A percentile compares a stretch with the other conserved stretches of the same genome.
phyloP scores from a whole-genome alignment of 2,797 vertebrate genomes.

The Yasuhikotakia modesta region DNA sequence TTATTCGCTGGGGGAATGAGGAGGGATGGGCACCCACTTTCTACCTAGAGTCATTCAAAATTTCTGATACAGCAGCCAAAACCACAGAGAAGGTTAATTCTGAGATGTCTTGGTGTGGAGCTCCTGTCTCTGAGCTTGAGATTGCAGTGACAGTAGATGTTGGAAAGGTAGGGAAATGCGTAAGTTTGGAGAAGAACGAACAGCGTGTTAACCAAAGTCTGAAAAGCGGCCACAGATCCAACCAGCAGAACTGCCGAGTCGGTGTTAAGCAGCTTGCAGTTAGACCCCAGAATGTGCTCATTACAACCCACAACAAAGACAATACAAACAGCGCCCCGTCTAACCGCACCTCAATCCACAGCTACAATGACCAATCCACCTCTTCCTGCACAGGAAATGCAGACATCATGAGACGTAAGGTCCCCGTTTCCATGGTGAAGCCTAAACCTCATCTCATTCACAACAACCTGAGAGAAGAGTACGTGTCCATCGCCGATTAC shows the following conservation, averaged over 20 bases:
- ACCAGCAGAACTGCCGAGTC: constrained; percentile 83
- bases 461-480: constrained; percentile 93
- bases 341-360: not conserved
- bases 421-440: constrained; percentile 89
- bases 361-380: constrained; percentile 30
- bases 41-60: constrained; percentile 83
- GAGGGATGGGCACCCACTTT: constrained; percentile 97
- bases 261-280: constrained; percentile 31
- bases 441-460: constrained; percentile 95
- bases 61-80: constrained; percentile 64
- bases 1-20: constrained; percentile 81
- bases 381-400: constrained; percentile 20
- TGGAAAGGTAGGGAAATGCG: constrained; percentile 76
- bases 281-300: constrained; percentile 77
- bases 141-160: constrained; percentile 25
- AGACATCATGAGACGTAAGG: constrained; percentile 62
- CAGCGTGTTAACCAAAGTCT: constrained; percentile 79
- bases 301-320: constrained; percentile 83
- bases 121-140: constrained; percentile 44
- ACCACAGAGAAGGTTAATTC: constrained; percentile 65
- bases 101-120: constrained; percentile 65
- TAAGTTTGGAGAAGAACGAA: constrained; percentile 92
- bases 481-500: constrained; percentile 94
- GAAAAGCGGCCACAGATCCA: constrained; percentile 76
- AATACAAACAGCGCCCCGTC: constrained; percentile 77